Conservation (phyloP, 2,888 invertebrate species). For the Drosophila testacea region DNA sequence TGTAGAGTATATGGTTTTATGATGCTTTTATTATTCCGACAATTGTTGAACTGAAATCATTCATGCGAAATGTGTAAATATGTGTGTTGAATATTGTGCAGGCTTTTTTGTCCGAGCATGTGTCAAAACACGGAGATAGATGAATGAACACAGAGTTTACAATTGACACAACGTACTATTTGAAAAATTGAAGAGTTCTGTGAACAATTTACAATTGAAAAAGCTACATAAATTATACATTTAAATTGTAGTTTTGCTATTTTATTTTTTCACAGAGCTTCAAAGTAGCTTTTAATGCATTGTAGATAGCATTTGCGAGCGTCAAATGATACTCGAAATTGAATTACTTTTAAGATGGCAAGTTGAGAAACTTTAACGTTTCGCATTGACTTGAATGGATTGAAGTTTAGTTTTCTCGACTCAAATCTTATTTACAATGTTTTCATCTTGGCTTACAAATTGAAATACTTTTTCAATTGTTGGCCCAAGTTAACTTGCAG, state of each 20-base stretch:
- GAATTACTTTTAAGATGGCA: slow-evolving; percentile 38
- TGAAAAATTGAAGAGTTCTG: slow-evolving; percentile 9
- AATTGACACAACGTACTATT: neutral
- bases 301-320: slow-evolving; percentile 22
- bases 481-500: slow-evolving; percentile 22
- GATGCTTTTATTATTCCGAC: slow-evolving; percentile 14
- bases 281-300: slow-evolving; percentile 8
- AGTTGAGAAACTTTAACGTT: slow-evolving; percentile 32
- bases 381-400: slow-evolving; percentile 40
- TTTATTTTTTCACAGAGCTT: neutral
- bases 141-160: slow-evolving; percentile 18
- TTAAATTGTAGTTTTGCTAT: slow-evolving; percentile 2
- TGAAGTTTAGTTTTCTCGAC: slow-evolving; percentile 39
- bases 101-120: slow-evolving; percentile 19
- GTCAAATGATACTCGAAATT: slow-evolving; percentile 33
- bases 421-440: slow-evolving; percentile 60
- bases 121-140: slow-evolving; percentile 38
- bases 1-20: slow-evolving; percentile 13
- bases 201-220: slow-evolving; percentile 5
- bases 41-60: slow-evolving; percentile 30
- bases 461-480: slow-evolving; percentile 68
- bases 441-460: slow-evolving; percentile 58
- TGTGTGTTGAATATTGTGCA: slow-evolving; percentile 14
- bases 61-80: slow-evolving; percentile 40
- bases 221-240: slow-evolving; percentile 15